Evolutionary conservation across 1,140 invertebrate genomes (phyloP), one percentile per base, ranked within the genome.

Genomic region (Lepeophtheirus salmonis): DNA sequence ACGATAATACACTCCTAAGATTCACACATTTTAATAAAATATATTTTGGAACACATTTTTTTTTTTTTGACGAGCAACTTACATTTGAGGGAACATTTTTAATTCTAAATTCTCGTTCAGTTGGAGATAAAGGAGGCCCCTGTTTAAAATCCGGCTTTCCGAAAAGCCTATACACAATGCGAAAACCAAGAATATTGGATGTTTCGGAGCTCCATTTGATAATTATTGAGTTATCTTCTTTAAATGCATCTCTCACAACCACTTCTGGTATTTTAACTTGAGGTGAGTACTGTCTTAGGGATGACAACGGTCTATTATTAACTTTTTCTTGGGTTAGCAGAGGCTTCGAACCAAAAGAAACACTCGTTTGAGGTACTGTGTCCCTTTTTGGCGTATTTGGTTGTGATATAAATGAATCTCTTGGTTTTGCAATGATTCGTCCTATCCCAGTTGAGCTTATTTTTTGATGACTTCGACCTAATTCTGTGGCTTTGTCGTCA

Each of bases 141-240:
- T 86, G 82, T 64, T 89, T 87, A 70, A 91, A 94, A 62, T 78
- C 83, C 65, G 83, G 82, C 65, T 90, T 87, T 0, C 88, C 89
- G 67, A 94, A 92, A 12, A 90, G 71, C 55, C 89, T 71, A 69
- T 91, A 91, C 6, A 91, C 84, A 6, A 91, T 86, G 55, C 86
- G 75, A 67, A 90, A 90, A 13, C 86, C 88, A 0, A 88, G 72
- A 64, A 88, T 86, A 66, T 88, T 88, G 0, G 80, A 76, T 0
- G 82, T 80, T 65, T 86, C 82, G 1, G 84, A 86, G 66, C 87
- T 85, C 89, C 89, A 92, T 66, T 88, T 83, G 56, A 92, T 87
- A 50, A 88, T 83, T 0, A 92, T 83, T 0, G 86, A 82, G 67
- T 83, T 89, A 59, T 88, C 85, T 70, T 87, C 83, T 62, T 86